phyloP scores from a whole-genome alignment of 1,140 invertebrate species.

The Vanessa tameamea region DNA sequence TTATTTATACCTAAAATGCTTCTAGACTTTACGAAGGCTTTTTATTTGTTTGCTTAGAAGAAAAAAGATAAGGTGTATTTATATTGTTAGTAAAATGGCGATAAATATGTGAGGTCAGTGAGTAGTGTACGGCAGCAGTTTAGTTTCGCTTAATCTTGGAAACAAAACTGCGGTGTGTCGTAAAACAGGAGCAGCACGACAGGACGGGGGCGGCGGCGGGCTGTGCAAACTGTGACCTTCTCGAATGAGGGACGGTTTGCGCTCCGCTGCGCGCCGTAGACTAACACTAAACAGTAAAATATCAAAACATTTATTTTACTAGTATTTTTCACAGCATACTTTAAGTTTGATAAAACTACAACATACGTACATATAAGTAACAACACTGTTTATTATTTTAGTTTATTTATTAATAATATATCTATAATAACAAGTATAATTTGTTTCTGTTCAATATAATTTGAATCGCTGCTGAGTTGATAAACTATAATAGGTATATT shows the following conservation, averaged over 20 bases:
- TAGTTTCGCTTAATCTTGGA: constrained; percentile 71
- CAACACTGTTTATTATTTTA: too few species aligned
- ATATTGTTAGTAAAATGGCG: constrained; percentile 14
- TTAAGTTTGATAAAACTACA: neutral
- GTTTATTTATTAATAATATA: too few species aligned
- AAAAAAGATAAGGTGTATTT: neutral
- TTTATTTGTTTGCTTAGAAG: constrained; percentile 8
- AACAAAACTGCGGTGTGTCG: constrained; percentile 63
- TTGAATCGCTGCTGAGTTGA: too few species aligned
- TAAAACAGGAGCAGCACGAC: constrained; percentile 56
- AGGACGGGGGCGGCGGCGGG: constrained; percentile 39
- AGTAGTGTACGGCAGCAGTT: constrained; percentile 50
- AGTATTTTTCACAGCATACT: neutral
- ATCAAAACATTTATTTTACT: constrained; percentile 7
- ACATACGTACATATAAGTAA: too few species aligned
- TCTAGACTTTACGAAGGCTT: constrained; percentile 10
- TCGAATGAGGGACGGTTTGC: constrained; percentile 58
- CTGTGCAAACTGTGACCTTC: constrained; percentile 69
- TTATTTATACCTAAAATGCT: constrained; percentile 55
- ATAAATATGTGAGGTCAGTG: constrained; percentile 58
- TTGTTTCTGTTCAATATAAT: too few species aligned
- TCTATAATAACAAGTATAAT: too few species aligned
- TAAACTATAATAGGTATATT: too few species aligned
- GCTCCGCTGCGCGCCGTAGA: constrained; percentile 45
- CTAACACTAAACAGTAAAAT: constrained; percentile 33